Base-by-base conservation (phyloP, 2,888 invertebrate species). In the Drosophila ustulata region DNA sequence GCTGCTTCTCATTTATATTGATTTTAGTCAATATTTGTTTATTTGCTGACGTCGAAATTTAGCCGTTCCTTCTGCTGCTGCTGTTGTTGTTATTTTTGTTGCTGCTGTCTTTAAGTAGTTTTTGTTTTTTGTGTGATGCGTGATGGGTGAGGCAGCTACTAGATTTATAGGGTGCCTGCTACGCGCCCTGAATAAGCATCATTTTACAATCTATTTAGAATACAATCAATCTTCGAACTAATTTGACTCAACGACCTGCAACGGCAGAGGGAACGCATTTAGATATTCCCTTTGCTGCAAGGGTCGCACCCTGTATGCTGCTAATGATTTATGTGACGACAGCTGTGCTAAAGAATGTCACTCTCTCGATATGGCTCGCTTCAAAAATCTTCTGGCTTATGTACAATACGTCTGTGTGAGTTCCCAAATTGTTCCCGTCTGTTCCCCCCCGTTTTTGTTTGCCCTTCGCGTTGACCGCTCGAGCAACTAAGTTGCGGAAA, bases 1-100 rank as follows among this genome's bases (percentile, higher is more conserved):
- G 52, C 58, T 68, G 67, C 61, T 57, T 50, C 56, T 64, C 67
- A 39, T 71, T 81, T 72, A 53, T 78, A 84, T 87, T 75, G 86
- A 88, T 85, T 84, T 67, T 59, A 78, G 71, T 66, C 78, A 86
- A 83, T 83, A 82, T 88, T 85, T 88, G 82, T 83, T 83, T 88
- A 85, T 82, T 78, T 78, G 78, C 88, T 75, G 78, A 74, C 71
- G 85, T 79, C 59, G 45, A 76, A 71, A 66, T 68, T 83, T 69
- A 45, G 63, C 82, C 66, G 66, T 56, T 78, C 57, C 50, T 68
- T 57, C 51, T 66, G 64, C 56, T 66, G 41, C 30, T 30, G 18
- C n/a, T 34, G 23, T 4, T 9, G 26, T 28, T 58, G 69, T 64
- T 51, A 9, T 53, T 41, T 2, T 58, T 56, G 23, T 18, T 32